Evolutionary conservation across 2,113 vertebrate species (phyloP), one percentile per base, ranked within the genome.

Genomic region (Syngnathus scovelli): DNA sequence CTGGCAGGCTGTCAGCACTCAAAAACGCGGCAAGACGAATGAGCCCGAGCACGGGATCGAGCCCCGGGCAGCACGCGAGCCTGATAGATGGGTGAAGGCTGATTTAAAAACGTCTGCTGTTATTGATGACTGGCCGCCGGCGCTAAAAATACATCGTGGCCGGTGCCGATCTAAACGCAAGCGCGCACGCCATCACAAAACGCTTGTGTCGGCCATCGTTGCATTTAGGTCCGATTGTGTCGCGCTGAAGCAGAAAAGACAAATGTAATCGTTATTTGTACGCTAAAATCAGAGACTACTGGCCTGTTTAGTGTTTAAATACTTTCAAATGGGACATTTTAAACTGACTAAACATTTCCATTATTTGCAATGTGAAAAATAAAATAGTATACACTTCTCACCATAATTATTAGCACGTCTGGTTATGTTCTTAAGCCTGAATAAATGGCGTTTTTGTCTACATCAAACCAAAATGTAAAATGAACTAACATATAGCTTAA

Each of bases 1-100:
- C 56, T 52, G 69, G 78, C 65, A 63, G 65, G 18, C 74, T 86
- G 84, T 87, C 87, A 86, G 74, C 83, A 71, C 61, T 61, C 66
- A 61, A 73, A 74, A 85, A 81, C 59, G n/a, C 21, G 60, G 59
- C 23, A 81, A 85, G 88, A 90, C 61, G 73, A 84, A 90, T 85
- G 82, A 84, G 69, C 46, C 70, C 55, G 81, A 70, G 64, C 52
- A 27, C 66, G 74, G 75, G 85, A 78, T 85, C 60, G 64, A 88
- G 87, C 85, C 83, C 79, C 69, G 71, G 84, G 85, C 80, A 63
- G 66, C 78, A 59, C 64, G 69, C 69, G 4, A 82, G 75, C 70
- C 78, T 80, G 85, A 89, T 89, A 87, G 83, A 89, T 89, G 76
- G 60, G 9, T 76, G 75, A 87, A 79, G 74, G 83, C 78, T 69